Percentiles rank a stretch among this genome's conserved stretches.
Evolutionary conservation across 1,140 invertebrate species (phyloP).

Genomic region (Pentalonia nigronervosa): DNA sequence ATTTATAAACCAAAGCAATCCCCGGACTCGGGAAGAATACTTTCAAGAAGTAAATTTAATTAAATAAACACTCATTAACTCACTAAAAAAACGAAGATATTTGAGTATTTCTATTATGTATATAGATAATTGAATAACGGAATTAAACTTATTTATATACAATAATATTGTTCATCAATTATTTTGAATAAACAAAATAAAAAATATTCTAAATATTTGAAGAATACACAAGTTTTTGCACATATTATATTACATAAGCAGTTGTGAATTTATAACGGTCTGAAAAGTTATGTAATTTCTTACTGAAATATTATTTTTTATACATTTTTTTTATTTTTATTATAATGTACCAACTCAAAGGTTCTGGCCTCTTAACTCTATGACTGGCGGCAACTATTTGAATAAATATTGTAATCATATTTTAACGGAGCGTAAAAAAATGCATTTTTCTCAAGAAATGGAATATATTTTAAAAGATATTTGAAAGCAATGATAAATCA

Average conservation of each 20-base stretch:
- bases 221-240: background rate
- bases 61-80: background rate
- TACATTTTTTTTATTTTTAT: background rate
- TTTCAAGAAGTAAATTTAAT: background rate
- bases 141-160: background rate
- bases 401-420: conserved; percentile 2
- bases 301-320: background rate
- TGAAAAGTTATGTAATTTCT: background rate
- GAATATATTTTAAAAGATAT: background rate
- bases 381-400: background rate
- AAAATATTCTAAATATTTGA: background rate
- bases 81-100: background rate
- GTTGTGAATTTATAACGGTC: background rate
- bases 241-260: background rate
- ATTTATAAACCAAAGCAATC: background rate
- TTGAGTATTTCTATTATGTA: background rate
- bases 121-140: background rate
- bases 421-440: background rate
- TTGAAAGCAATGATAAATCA: background rate
- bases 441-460: background rate
- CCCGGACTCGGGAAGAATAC: background rate
- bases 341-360: background rate
- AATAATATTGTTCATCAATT: background rate
- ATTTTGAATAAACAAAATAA: background rate
- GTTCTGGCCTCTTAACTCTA: background rate